Base-by-base conservation (phyloP, 2,888 invertebrate species). In the Palloptera scutellata region DNA sequence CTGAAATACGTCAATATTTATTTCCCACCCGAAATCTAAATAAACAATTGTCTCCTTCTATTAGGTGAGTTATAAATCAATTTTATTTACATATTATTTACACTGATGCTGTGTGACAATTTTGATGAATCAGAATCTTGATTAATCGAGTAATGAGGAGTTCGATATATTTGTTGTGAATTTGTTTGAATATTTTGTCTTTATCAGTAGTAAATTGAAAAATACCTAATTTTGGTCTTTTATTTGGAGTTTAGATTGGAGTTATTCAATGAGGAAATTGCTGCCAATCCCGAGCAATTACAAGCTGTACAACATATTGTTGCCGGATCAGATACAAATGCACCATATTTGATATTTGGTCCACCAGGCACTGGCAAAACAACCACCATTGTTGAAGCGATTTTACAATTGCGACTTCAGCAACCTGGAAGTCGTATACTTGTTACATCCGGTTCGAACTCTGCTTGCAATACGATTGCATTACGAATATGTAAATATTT, bases 311-410 rank as follows among this genome's bases (percentile, higher is more conserved):
- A 85, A 61, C 89, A 91, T 75, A 91, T 93, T 61, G 77, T 91
- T 2, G 85, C 87, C 40, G 88, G 88, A n/a, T 87, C 89, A 1
- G 86, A 89, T 0, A 86, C 88, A 8, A 87, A 88, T 0, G 88
- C 88, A 1, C 95, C 96, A 0, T 96, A 94, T 77, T 88, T 95
- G 43, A 87, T 96, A 55, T 95, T 91, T 84, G 96, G 96, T 1
- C 95, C 95, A 17, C 94, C 95, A 17, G 95, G 89, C 87, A 91
- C 91, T n/a, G 91, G 91, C n/a, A 91, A 91, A 83, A 92, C 92
- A 0, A 87, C 90, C 12, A 91, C 91, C 1, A 78, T 92, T 40
- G 90, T 92, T 10, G 92, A 93, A 83, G 85, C 90, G 20, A 88
- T 92, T 63, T 82, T 89, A 70, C 92, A 92, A 83, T 86, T 91